Percentiles rank a stretch among this genome's conserved stretches.
These are phyloP conservation scores for Limnephilus rhombicus DNA, from an alignment of 2,888 invertebrate genomes.

Conservation along the genomic window DNA sequence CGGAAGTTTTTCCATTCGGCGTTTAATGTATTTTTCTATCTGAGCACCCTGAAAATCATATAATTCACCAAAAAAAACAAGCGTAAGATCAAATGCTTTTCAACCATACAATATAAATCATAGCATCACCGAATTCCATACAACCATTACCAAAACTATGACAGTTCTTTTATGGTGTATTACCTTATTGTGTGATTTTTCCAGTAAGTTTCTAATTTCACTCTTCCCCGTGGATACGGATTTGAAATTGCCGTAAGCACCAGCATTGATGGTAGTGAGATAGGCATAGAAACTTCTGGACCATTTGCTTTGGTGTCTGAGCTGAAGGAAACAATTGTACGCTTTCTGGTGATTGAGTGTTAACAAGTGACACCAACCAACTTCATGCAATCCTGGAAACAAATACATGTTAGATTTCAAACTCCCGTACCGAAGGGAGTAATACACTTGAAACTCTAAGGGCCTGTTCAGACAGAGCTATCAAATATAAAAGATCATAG, in stretches of 20 bases:
- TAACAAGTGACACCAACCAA: slow-evolving; percentile 83
- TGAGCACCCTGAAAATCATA: slow-evolving; percentile 69
- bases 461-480: too few relatives aligned
- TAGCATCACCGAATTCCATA: neutral
- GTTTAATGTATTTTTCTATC: slow-evolving; percentile 72
- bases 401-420: neutral
- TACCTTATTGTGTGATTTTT: slow-evolving; percentile 70
- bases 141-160: neutral
- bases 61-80: neutral
- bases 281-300: slow-evolving; percentile 83
- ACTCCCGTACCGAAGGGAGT: too few relatives aligned
- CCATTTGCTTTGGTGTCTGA: slow-evolving; percentile 81
- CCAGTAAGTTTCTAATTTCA: slow-evolving; percentile 68
- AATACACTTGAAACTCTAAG: neutral
- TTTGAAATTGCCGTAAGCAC: slow-evolving; percentile 68
- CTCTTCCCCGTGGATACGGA: slow-evolving; percentile 67
- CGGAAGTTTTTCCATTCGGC: slow-evolving; percentile 70
- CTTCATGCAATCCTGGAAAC: slow-evolving; percentile 73
- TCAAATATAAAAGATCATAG: too few relatives aligned
- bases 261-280: slow-evolving; percentile 75
- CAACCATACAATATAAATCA: neutral
- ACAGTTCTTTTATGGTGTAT: neutral
- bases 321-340: slow-evolving; percentile 75
- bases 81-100: neutral
- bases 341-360: slow-evolving; percentile 79